Evolutionary conservation across 2,888 invertebrate species (phyloP), one percentile per base, ranked within the genome.

Genomic region (Microctonus hyperodae): DNA sequence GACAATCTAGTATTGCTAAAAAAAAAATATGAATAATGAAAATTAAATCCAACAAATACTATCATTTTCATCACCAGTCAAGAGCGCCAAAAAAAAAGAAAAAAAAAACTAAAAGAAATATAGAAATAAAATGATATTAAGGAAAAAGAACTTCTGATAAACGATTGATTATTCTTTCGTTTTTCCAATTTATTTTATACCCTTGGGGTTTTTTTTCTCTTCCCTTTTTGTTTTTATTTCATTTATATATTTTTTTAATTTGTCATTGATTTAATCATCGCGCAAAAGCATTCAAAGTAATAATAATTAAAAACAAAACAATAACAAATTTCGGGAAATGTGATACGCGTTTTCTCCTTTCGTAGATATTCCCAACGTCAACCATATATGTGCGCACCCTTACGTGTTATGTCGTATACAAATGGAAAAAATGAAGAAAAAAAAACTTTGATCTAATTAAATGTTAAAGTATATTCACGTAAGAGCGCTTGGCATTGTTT

Each of bases 21-120:
- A 13, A 13, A 51, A 25, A 51, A 51, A 51, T 23, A 23, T 51
- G 22, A 44, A 44, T 44, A 16, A 16, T 44, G 44, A n/a, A 44
- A 44, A 44, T 44, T 44, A 44, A 51, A 51, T 25, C 23, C 13
- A 51, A 51, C 51, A 13, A 51, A 51, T 51, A 51, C 51, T 51
- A 51, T 51, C 25, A 13, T 25, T 51, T 25, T 25, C 22, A 51
- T 51, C 51, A 51, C 25, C 51, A 51, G 51, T 51, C 51, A 25
- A n/a, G 16, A 44, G 16, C 6, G 20, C 16, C 7, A 37, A n/a
- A n/a, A 37, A 5, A 37, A 35, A 44, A 16, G 16, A 44, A 7
- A 44, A n/a, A 44, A n/a, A n/a, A 44, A n/a, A n/a, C 16, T 4
- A 20, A 44, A 44, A 37, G n/a, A n/a, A 5, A 6, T 31, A 20